Conservation (phyloP, 2,113 vertebrate species). For the Papio anubis region DNA sequence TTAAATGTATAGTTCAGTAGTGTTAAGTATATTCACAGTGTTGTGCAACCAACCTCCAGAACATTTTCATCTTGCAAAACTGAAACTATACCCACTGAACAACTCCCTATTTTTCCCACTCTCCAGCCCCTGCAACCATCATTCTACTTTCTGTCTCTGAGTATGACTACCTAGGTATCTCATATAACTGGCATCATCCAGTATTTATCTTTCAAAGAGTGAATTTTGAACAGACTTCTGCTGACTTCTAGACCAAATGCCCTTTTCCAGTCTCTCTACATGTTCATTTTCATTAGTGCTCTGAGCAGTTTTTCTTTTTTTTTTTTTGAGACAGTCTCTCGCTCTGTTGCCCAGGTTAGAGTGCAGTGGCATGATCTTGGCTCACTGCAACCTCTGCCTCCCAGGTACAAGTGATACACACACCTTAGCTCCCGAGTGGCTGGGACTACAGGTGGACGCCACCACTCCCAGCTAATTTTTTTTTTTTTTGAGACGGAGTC, state of each 20-base stretch:
- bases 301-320: background rate
- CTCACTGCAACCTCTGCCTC: background rate
- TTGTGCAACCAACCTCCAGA: background rate
- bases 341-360: background rate
- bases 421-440: background rate
- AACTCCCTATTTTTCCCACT: background rate
- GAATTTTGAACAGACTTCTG: background rate
- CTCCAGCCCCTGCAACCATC: background rate
- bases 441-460: background rate
- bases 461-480: background rate
- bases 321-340: background rate
- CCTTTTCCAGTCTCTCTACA: background rate
- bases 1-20: background rate
- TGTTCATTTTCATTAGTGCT: background rate
- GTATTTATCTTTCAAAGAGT: background rate
- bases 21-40: background rate
- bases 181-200: background rate
- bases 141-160: background rate
- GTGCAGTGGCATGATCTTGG: background rate
- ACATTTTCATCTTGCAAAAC: constrained; percentile 6
- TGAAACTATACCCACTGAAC: background rate
- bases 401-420: no score
- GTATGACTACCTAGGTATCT: background rate
- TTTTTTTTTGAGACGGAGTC: background rate
- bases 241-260: background rate